Percentiles rank a stretch among this genome's conserved stretches.
These are phyloP conservation scores for Cactoblastis cactorum DNA, from an alignment of 2,888 invertebrate genomes.

Conservation along the genomic window DNA sequence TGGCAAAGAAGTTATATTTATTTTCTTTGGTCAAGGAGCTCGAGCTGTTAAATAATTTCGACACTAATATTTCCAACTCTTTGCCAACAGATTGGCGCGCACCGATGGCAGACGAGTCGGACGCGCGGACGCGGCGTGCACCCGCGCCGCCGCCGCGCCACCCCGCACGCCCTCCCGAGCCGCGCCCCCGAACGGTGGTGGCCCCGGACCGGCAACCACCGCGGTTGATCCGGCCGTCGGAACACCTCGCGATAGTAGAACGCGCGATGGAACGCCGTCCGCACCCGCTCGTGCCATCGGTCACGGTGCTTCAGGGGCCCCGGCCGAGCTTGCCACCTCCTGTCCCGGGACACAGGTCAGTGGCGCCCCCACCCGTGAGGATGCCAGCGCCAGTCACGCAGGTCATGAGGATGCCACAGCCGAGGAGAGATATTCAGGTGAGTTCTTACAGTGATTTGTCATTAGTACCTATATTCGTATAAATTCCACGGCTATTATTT, in stretches of 20 bases:
- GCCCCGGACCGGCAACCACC: slow-evolving; percentile 35
- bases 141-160: slow-evolving; percentile 63
- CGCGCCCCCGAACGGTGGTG: slow-evolving; percentile 20
- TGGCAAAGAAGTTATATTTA: too few species aligned
- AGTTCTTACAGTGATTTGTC: too few species aligned
- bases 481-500: too few species aligned
- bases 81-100: slow-evolving; percentile 72
- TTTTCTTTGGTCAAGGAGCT: too few species aligned
- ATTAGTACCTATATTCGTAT: too few species aligned
- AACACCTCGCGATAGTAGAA: slow-evolving; percentile 61
- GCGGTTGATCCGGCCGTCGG: slow-evolving; percentile 66
- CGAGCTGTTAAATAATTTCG: too few species aligned
- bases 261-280: slow-evolving; percentile 51
- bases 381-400: slow-evolving; percentile 58
- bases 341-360: slow-evolving; percentile 50
- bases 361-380: slow-evolving; percentile 56
- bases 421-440: slow-evolving; percentile 68
- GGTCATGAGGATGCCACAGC: slow-evolving; percentile 52
- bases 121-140: slow-evolving; percentile 63
- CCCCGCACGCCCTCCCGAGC: slow-evolving; percentile 41
- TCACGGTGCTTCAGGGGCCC: slow-evolving; percentile 52
- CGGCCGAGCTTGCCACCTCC: slow-evolving; percentile 45
- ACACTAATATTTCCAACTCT: not conserved
- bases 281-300: slow-evolving; percentile 49
- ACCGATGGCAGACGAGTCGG: slow-evolving; percentile 72